Evolutionary conservation across 2,888 invertebrate species (phyloP).

Genomic region (Ophioninae sp.): DNA sequence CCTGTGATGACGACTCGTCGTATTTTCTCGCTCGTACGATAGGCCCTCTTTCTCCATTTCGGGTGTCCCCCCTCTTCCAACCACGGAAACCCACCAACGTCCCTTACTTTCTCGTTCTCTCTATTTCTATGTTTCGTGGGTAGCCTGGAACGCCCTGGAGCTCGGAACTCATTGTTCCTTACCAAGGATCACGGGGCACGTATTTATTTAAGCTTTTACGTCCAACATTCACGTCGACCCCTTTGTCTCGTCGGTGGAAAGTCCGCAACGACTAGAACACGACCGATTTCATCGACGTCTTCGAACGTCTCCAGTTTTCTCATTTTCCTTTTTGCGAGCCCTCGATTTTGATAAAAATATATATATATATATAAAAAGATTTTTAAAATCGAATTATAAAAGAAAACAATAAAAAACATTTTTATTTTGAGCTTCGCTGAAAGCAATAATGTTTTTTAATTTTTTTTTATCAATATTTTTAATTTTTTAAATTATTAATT

Average conservation of each 20-base stretch:
- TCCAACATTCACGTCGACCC: slow-evolving; percentile 61
- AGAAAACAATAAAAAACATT: neutral
- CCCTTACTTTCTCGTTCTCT: neutral
- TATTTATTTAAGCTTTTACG: slow-evolving; percentile 68
- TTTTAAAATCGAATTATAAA: neutral
- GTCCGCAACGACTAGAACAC: slow-evolving; percentile 32
- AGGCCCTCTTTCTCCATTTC: neutral
- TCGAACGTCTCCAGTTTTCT: slow-evolving; percentile 17
- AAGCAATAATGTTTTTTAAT: neutral
- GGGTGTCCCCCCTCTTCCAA: neutral
- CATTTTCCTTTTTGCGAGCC: neutral
- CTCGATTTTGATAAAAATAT: neutral
- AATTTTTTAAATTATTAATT: too few relatives aligned
- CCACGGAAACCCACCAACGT: too few relatives aligned
- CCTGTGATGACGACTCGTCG: slow-evolving; percentile 8
- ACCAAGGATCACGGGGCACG: slow-evolving; percentile 64
- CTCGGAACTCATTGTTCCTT: slow-evolving; percentile 69
- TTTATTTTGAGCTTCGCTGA: neutral
- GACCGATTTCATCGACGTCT: slow-evolving; percentile 29
- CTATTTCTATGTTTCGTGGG: slow-evolving; percentile 4
- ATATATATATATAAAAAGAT: neutral
- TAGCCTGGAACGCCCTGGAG: slow-evolving; percentile 64
- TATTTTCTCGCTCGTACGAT: slow-evolving; percentile 5
- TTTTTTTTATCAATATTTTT: too few relatives aligned
- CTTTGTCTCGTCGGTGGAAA: slow-evolving; percentile 23